Conservation (phyloP, 1,140 invertebrate species). For the Drosophila athabasca region DNA sequence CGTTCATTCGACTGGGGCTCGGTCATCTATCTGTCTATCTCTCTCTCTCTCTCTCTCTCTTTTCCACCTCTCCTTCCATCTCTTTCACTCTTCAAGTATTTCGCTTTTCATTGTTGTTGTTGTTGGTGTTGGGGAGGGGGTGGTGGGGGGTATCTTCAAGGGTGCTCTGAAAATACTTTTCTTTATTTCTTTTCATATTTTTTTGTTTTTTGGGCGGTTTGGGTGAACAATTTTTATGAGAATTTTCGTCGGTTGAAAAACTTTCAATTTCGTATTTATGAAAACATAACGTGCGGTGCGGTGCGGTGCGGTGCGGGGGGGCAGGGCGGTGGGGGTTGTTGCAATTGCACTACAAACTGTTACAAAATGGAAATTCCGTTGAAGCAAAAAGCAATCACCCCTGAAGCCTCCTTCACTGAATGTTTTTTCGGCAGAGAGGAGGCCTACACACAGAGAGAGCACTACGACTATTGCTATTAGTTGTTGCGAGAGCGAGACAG, state of each 20-base stretch:
- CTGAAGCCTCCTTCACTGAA: conserved; percentile 19
- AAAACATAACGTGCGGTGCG: too few species aligned
- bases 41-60: background rate
- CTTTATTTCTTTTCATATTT: conserved; percentile 23
- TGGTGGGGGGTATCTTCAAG: conserved; percentile 51
- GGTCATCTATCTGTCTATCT: conserved; percentile 36
- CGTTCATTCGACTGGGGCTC: conserved; percentile 49
- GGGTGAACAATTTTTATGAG: conserved; percentile 75
- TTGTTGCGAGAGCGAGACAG: background rate
- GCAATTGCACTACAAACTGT: conserved; percentile 64
- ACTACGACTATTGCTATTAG: conserved; percentile 24
- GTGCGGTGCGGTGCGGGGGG: too few species aligned
- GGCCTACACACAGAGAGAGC: background rate
- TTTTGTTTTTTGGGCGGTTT: conserved; percentile 51
- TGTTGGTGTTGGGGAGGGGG: conserved; percentile 20
- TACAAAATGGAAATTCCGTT: conserved; percentile 75
- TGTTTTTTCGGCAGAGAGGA: too few species aligned
- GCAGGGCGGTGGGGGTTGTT: conserved; percentile 4
- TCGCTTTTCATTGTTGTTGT: conserved; percentile 39
- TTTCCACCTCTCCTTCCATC: background rate
- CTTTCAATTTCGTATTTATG: conserved; percentile 78
- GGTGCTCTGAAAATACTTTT: conserved; percentile 63
- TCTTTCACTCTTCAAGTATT: conserved; percentile 10
- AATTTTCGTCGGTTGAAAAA: conserved; percentile 75
- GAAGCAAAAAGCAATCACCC: conserved; percentile 69